Evolutionary conservation across 2,797 vertebrate genomes (phyloP).

Genomic region (Acanthurus lineatus): DNA sequence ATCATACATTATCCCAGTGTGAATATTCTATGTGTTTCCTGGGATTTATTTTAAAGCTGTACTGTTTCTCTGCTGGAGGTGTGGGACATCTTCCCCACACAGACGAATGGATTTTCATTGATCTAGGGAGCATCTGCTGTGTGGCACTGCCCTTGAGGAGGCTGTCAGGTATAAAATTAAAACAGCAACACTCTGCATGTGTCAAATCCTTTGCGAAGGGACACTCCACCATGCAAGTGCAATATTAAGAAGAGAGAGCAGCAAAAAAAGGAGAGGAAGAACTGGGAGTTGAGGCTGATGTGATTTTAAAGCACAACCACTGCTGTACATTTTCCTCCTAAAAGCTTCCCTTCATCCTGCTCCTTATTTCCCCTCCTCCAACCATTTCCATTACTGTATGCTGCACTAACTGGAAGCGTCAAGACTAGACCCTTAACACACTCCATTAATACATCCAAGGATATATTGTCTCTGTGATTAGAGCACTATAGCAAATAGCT

Average conservation of each 20-base stretch:
- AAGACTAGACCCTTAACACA: constrained; percentile 34
- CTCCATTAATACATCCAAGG: constrained; percentile 58
- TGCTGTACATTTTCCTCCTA: constrained; percentile 39
- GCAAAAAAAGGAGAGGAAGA: not conserved
- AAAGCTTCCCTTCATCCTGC: constrained; percentile 23
- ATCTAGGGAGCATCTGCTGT: constrained; percentile 33
- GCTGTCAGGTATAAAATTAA: constrained; percentile 42
- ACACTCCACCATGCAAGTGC: constrained; percentile 57
- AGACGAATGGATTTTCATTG: constrained; percentile 5
- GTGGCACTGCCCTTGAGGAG: constrained; percentile 68
- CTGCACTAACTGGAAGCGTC: constrained; percentile 25
- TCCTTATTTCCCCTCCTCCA: constrained; percentile 38
- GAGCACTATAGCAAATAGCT: constrained; percentile 15
- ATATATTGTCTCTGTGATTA: constrained; percentile 35
- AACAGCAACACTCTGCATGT: constrained; percentile 40
- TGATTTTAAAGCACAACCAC: constrained; percentile 32
- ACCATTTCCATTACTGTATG: constrained; percentile 37
- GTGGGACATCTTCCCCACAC: constrained; percentile 27
- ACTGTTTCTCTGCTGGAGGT: constrained; percentile 7
- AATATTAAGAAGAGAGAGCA: constrained; percentile 60
- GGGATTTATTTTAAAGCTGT: constrained; percentile 31
- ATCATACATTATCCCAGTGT: constrained; percentile 56
- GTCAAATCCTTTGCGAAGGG: constrained; percentile 53
- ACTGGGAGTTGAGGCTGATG: constrained; percentile 19
- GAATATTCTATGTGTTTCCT: constrained; percentile 5